Conservation (phyloP, 2,888 invertebrate genomes). For the Acrocera orbiculus region DNA sequence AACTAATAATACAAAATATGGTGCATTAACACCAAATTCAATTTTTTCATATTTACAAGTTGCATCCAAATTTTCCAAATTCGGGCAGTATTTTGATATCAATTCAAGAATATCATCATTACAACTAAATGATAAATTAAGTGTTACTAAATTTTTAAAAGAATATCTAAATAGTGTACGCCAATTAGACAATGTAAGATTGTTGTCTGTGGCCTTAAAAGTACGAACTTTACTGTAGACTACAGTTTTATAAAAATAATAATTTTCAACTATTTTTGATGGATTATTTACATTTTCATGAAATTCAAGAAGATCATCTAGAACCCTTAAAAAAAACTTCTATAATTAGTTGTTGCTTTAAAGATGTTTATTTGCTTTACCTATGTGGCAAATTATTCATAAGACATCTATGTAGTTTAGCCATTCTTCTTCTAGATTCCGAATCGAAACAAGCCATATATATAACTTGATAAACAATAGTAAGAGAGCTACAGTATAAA, state of each 20-base stretch:
- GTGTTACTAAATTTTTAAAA: conserved; percentile 10
- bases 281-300: conserved; percentile 3
- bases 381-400: too few relatives aligned
- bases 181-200: conserved; percentile 10
- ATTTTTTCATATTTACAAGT: conserved; percentile 12
- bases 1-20: conserved; percentile 11
- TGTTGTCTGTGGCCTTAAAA: conserved; percentile 11
- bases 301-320: conserved; percentile 9
- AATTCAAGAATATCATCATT: conserved; percentile 12
- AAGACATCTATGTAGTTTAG: too few relatives aligned
- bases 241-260: conserved; percentile 10
- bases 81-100: conserved; percentile 11
- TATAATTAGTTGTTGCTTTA: too few relatives aligned
- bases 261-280: conserved; percentile 7
- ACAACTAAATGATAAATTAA: conserved; percentile 13
- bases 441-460: too few relatives aligned
- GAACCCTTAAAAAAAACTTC: conserved; percentile 7
- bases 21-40: conserved; percentile 10
- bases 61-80: conserved; percentile 12
- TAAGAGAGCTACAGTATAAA: too few relatives aligned
- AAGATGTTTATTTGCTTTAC: too few relatives aligned
- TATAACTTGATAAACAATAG: too few relatives aligned
- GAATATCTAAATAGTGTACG: conserved; percentile 8
- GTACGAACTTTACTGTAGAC: conserved; percentile 5
- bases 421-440: too few relatives aligned